Evolutionary conservation across 2,888 invertebrate species (phyloP).

Genomic region (Theretra japonica): DNA sequence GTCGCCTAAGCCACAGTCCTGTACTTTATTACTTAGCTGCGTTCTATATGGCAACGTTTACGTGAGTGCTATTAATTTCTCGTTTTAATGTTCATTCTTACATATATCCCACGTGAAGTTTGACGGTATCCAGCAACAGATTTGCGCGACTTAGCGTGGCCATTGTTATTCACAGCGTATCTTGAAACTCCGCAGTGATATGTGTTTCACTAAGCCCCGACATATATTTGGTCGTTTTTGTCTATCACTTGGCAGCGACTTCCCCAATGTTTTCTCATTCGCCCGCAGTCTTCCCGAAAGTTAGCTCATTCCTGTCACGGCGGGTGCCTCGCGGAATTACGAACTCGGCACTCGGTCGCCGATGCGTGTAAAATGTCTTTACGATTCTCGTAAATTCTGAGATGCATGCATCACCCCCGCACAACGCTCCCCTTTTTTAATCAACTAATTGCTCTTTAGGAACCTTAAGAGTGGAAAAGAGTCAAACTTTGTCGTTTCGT

Average conservation of each 20-base stretch:
- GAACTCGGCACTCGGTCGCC: slow-evolving; percentile 73
- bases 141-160: slow-evolving; percentile 57
- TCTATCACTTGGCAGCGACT: slow-evolving; percentile 75
- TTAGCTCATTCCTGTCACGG: slow-evolving; percentile 77
- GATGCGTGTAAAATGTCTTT: slow-evolving; percentile 80
- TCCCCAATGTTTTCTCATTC: slow-evolving; percentile 79
- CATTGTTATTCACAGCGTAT: slow-evolving; percentile 71
- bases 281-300: slow-evolving; percentile 72
- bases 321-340: slow-evolving; percentile 73
- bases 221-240: slow-evolving; percentile 74
- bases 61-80: background rate
- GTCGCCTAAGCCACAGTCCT: background rate
- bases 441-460: slow-evolving; percentile 79
- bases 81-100: slow-evolving; percentile 34
- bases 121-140: slow-evolving; percentile 54
- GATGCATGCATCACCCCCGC: slow-evolving; percentile 59
- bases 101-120: slow-evolving; percentile 59
- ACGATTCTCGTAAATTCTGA: slow-evolving; percentile 67
- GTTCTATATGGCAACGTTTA: background rate
- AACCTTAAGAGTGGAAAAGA: slow-evolving; percentile 65
- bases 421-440: slow-evolving; percentile 52
- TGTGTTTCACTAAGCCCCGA: slow-evolving; percentile 68
- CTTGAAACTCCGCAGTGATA: slow-evolving; percentile 66
- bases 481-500: slow-evolving; percentile 55
- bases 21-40: background rate